A percentile compares a stretch with the other conserved stretches of the same genome.
Conservation (phyloP, 2,888 invertebrate species). For the Brenthis hecate region DNA sequence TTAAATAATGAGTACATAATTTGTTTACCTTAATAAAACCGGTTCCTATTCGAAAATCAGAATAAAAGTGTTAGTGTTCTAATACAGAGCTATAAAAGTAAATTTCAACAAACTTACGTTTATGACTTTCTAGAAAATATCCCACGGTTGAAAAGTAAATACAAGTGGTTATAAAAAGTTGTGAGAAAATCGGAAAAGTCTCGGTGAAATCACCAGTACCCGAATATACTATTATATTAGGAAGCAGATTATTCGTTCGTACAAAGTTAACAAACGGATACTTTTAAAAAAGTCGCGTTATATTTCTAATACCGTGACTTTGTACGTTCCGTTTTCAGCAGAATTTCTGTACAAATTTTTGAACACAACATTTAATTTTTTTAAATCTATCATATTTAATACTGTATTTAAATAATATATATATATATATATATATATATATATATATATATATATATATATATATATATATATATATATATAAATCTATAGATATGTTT, state of each 20-base stretch:
- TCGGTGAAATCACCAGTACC: slow-evolving; percentile 42
- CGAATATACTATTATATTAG: slow-evolving; percentile 5
- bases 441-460: too few species aligned
- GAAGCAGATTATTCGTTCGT: not conserved
- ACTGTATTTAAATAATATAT: too few species aligned
- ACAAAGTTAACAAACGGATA: not conserved
- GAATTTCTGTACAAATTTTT: slow-evolving; percentile 9
- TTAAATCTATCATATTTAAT: too few species aligned
- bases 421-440: too few species aligned
- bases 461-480: too few species aligned
- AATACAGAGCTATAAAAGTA: not conserved
- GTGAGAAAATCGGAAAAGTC: slow-evolving; percentile 43
- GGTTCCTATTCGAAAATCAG: not conserved
- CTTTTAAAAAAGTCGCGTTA: slow-evolving; percentile 44
- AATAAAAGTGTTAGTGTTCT: not conserved
- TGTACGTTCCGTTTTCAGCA: slow-evolving; percentile 44
- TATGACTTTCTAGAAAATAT: slow-evolving; percentile 18
- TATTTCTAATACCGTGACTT: slow-evolving; percentile 47
- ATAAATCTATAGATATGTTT: too few species aligned
- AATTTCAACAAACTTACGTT: slow-evolving; percentile 28
- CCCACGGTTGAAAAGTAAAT: slow-evolving; percentile 31
- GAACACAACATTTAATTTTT: not conserved
- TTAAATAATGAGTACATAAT: slow-evolving; percentile 19
- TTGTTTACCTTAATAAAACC: slow-evolving; percentile 22
- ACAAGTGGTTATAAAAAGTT: slow-evolving; percentile 32